Conservation (phyloP, 1,140 invertebrate species). For the Macrocentrus cingulum region DNA sequence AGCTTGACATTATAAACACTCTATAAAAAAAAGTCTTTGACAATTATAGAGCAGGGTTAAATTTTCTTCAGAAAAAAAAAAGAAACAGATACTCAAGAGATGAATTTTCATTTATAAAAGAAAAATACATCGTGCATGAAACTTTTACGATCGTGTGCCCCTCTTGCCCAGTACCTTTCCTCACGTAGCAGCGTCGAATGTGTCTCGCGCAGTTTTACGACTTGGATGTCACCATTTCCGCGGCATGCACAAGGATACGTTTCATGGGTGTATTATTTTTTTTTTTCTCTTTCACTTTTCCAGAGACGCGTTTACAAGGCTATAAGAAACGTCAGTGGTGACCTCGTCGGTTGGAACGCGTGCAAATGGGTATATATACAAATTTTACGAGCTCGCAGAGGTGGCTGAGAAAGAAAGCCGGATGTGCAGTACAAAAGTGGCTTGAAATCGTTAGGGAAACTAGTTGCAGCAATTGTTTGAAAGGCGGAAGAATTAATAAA, state of each 20-base stretch:
- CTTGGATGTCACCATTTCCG: slow-evolving; percentile 14
- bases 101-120: neutral
- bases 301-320: slow-evolving; percentile 25
- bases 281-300: slow-evolving; percentile 22
- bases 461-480: no score
- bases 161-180: neutral
- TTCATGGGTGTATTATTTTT: neutral
- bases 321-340: slow-evolving; percentile 19
- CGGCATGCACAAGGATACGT: slow-evolving; percentile 16
- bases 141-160: slow-evolving; percentile 20
- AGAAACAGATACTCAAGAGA: neutral
- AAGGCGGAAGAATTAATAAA: neutral
- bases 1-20: no score
- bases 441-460: neutral
- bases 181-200: slow-evolving; percentile 15
- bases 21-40: no score
- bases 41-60: no score
- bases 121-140: slow-evolving; percentile 1
- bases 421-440: neutral
- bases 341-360: slow-evolving; percentile 19
- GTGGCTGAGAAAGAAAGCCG: neutral
- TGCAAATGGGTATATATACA: slow-evolving; percentile 13
- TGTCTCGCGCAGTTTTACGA: slow-evolving; percentile 15
- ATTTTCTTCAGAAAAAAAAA: neutral
- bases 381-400: neutral